Percentiles rank a stretch among this genome's conserved stretches.
phyloP scores from a whole-genome alignment of 2,113 vertebrate species.

The Carassius auratus region DNA sequence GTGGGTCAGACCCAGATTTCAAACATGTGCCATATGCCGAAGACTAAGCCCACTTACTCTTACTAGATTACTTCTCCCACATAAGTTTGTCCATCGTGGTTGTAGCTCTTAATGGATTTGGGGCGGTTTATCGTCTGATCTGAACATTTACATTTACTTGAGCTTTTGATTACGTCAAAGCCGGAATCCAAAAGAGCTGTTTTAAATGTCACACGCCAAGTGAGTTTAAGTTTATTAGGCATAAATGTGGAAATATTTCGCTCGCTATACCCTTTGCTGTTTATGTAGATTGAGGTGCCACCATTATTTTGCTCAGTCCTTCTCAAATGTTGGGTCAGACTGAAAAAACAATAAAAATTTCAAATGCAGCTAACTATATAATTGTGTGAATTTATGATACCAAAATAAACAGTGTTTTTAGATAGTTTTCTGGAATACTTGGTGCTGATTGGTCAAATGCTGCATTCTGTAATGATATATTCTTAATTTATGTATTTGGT shows the following conservation, averaged over 20 bases:
- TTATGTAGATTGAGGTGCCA: constrained; percentile 60
- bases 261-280: constrained; percentile 34
- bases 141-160: constrained; percentile 53
- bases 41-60: constrained; percentile 13
- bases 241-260: constrained; percentile 6
- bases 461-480: no score
- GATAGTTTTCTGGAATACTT: neutral
- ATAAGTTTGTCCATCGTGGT: constrained; percentile 47
- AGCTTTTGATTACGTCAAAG: constrained; percentile 49
- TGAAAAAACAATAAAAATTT: neutral
- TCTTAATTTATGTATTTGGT: neutral
- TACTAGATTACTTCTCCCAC: constrained; percentile 39
- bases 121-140: constrained; percentile 53
- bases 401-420: neutral
- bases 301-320: constrained; percentile 55
- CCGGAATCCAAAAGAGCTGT: constrained; percentile 16
- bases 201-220: constrained; percentile 24
- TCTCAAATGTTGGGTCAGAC: neutral
- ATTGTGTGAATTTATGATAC: neutral
- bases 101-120: constrained; percentile 57
- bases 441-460: neutral
- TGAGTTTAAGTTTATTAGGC: neutral
- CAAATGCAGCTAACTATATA: neutral
- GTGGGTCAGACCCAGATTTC: constrained; percentile 52
- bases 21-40: constrained; percentile 25